Conservation (phyloP, 37 sponge, comb jelly and placozoan species). For the Axinella damicornis region DNA sequence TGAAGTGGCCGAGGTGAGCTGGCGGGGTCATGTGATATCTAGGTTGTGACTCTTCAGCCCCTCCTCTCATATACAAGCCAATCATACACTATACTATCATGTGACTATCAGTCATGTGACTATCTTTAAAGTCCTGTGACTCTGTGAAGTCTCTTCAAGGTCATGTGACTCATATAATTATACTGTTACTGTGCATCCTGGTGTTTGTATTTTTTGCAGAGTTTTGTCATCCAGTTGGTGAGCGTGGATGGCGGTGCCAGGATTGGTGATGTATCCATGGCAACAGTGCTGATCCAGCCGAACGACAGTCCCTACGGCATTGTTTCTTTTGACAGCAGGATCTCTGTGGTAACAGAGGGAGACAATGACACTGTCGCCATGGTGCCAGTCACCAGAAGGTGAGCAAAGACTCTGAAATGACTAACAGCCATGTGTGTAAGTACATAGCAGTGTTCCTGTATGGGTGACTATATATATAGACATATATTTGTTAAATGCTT, state of each 20-base stretch:
- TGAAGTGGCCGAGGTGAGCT: slow-evolving; percentile 76
- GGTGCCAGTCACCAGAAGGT: slow-evolving; percentile 72
- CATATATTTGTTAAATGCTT: too few relatives aligned
- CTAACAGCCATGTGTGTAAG: too few relatives aligned
- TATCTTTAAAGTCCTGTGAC: background rate
- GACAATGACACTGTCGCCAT: slow-evolving; percentile 38
- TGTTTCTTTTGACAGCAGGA: slow-evolving; percentile 26
- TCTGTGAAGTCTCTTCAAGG: background rate
- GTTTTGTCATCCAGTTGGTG: slow-evolving; percentile 52
- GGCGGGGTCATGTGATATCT: background rate
- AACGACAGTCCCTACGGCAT: slow-evolving; percentile 83
- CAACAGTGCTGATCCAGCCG: slow-evolving; percentile 50
- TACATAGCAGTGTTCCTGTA: too few relatives aligned
- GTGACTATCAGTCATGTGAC: background rate
- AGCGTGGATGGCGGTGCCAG: slow-evolving; percentile 77
- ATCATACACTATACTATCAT: too few relatives aligned
- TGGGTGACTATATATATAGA: too few relatives aligned
- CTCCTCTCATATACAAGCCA: background rate
- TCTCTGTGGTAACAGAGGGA: slow-evolving; percentile 18
- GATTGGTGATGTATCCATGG: slow-evolving; percentile 27
- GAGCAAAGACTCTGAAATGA: too few relatives aligned
- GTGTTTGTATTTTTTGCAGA: too few relatives aligned
- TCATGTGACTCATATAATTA: background rate
- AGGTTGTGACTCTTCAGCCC: background rate
- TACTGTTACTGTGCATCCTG: too few relatives aligned